Base-by-base conservation (phyloP, 1,140 invertebrate species). In the Pseudomyrmex cubaensis region DNA sequence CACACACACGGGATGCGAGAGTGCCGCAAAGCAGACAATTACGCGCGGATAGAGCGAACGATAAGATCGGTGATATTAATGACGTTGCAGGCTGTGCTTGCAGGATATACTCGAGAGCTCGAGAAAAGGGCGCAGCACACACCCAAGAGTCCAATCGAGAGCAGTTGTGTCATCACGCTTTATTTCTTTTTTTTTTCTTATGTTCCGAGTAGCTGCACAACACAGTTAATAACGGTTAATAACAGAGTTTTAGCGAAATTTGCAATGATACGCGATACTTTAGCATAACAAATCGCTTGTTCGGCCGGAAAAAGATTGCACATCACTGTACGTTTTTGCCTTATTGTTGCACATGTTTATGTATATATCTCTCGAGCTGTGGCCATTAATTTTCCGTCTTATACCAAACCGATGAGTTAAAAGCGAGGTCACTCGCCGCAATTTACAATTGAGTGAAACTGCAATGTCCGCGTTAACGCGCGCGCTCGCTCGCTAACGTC, bases 31-130 rank as follows among this genome's bases (percentile, higher is more conserved):
- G 20, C 54, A 22, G 64, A 80, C 76, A 59, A 72, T 80, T 72
- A 72, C 20, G 54, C 63, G 35, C 35, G 10, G 35, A 57, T 15
- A 15, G 5, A 70, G 35, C 48, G 54, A 70, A 61, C 66, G 54
- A 78, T 69, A 46, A 78, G 64, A 70, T 80, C 54, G 9, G 10
- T 57, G 48, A 59, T 72, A 70, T 78, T 78, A 69, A 78, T 59
- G 54, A 59, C 20, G 12, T 67, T 17, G 44, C 72, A 44, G n/a
- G 48, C 20, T 8, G 25, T 13, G 25, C 25, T 25, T 25, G 25
- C 25, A 25, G 25, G 25, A 74, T 46, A 48, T 5, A 12, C 15
- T 35, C 5, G 35, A 35, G 35, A 35, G 10, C 20, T n/a, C 15
- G 13, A 15, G 15, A 15, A 10, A 17, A 9, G 44, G 75, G 52